Evolutionary conservation across 2,113 vertebrate species (phyloP).

Genomic region (Syngnathus scovelli): DNA sequence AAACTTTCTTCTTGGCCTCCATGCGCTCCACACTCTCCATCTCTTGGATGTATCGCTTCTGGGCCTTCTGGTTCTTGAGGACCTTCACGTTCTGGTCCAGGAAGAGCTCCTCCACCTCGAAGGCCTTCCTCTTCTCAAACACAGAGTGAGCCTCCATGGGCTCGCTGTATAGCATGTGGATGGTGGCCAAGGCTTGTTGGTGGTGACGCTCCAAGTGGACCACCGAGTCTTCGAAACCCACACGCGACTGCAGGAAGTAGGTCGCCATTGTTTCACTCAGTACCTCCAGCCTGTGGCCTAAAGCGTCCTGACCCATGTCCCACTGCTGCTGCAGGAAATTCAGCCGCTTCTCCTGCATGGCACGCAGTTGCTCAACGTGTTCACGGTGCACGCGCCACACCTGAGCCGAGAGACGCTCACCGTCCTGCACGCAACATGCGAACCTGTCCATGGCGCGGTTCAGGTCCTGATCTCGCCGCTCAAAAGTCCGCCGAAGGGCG

Average conservation of each 20-base stretch:
- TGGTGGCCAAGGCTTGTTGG: not conserved
- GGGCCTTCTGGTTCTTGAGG: slow-evolving; percentile 5
- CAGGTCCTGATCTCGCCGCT: slow-evolving; percentile 1
- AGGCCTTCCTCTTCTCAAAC: slow-evolving; percentile 6
- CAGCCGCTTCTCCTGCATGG: slow-evolving; percentile 3
- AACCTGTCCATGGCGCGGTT: slow-evolving; percentile 2
- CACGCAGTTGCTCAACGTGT: not conserved
- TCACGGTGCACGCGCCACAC: slow-evolving; percentile 1
- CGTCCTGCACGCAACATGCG: not conserved
- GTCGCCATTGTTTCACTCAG: not conserved
- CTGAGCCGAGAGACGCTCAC: not conserved
- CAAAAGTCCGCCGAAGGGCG: slow-evolving; percentile 4
- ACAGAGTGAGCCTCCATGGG: slow-evolving; percentile 6
- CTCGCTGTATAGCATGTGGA: slow-evolving; percentile 10
- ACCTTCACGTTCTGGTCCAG: slow-evolving; percentile 9
- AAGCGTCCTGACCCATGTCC: not conserved
- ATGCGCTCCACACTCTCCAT: slow-evolving; percentile 1
- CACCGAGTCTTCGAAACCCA: not conserved
- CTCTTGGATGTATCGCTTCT: not conserved
- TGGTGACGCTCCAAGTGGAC: slow-evolving; percentile 7
- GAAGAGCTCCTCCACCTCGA: slow-evolving; percentile 7
- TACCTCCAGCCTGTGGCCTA: not conserved
- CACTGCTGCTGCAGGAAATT: not conserved
- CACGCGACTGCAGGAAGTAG: not conserved
- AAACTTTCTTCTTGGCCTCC: not conserved